phyloP scores from a whole-genome alignment of 2,113 vertebrate genomes.

The Heterotilapia buettikoferi region DNA sequence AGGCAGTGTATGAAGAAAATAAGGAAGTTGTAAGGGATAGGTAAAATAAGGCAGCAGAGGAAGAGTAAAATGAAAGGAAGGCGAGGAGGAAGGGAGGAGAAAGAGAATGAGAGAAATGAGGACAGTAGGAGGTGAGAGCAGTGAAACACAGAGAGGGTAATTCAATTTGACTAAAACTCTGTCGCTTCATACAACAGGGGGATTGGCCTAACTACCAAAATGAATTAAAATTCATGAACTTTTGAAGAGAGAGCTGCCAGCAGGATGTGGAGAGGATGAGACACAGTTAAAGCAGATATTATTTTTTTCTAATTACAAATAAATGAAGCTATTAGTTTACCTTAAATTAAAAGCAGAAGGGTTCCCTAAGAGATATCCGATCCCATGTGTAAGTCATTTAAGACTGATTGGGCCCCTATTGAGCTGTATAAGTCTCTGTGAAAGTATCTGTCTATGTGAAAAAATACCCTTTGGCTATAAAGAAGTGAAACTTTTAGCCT shows the following conservation, averaged over 20 bases:
- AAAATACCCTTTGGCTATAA: conserved; percentile 1
- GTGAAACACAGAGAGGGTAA: conserved; percentile 49
- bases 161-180: conserved; percentile 68
- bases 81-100: conserved; percentile 3
- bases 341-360: conserved; percentile 57
- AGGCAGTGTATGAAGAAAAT: conserved; percentile 54
- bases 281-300: conserved; percentile 30
- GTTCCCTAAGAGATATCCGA: conserved; percentile 47
- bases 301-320: conserved; percentile 54
- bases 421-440: background rate
- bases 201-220: conserved; percentile 51
- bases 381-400: conserved; percentile 62
- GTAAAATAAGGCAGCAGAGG: conserved; percentile 29
- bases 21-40: conserved; percentile 24
- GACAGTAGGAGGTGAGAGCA: conserved; percentile 17
- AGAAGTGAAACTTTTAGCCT: background rate
- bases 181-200: conserved; percentile 48
- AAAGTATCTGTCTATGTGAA: background rate
- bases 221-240: conserved; percentile 70
- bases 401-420: conserved; percentile 40
- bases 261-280: conserved; percentile 24
- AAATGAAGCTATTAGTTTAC: conserved; percentile 62
- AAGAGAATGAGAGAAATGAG: background rate
- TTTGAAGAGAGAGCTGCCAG: conserved; percentile 55
- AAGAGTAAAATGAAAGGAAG: conserved; percentile 42